These are phyloP conservation scores for Rhinichthys klamathensis DNA, from an alignment of 2,113 vertebrate species.

Conservation along the genomic window DNA sequence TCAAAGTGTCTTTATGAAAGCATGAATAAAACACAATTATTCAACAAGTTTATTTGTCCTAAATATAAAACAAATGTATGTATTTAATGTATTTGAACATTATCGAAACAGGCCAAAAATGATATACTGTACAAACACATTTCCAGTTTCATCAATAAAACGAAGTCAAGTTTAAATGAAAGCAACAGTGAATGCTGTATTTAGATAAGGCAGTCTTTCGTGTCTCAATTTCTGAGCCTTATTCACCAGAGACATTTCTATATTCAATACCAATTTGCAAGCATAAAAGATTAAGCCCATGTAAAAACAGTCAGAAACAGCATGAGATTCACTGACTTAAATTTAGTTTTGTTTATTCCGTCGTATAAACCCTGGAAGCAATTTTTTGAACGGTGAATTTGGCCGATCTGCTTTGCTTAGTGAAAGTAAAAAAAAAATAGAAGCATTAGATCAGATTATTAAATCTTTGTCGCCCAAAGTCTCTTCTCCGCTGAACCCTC, in stretches of 20 bases:
- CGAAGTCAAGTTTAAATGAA: neutral
- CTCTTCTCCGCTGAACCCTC: neutral
- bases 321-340: neutral
- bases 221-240: neutral
- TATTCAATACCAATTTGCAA: neutral
- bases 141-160: neutral
- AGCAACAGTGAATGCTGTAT: neutral
- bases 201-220: neutral
- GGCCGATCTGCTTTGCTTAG: neutral
- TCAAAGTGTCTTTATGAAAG: constrained; percentile 41
- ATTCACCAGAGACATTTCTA: neutral
- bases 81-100: neutral
- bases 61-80: constrained; percentile 7
- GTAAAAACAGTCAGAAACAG: neutral
- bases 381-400: neutral
- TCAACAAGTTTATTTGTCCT: constrained; percentile 37
- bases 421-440: neutral
- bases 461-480: constrained; percentile 15
- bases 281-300: neutral
- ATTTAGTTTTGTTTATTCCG: neutral
- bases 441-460: constrained; percentile 47
- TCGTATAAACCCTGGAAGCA: neutral
- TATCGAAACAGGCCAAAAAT: neutral
- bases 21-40: constrained; percentile 44
- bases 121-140: neutral